These are phyloP conservation scores for Nomada goodeniana DNA, from an alignment of 2,888 invertebrate species.

Conservation along the genomic window DNA sequence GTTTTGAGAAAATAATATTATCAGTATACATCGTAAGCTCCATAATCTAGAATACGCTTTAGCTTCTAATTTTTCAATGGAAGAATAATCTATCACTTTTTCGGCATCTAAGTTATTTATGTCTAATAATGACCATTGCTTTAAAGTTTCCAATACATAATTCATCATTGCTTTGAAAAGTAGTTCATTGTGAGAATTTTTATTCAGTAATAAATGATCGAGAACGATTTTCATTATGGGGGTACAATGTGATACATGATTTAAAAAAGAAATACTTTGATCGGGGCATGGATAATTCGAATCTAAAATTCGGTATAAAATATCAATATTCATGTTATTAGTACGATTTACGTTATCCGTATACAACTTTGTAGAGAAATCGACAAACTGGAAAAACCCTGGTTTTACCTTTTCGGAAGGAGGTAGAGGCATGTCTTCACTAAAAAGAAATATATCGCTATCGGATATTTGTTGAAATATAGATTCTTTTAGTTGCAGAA, in stretches of 20 bases:
- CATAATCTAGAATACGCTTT: conserved; percentile 19
- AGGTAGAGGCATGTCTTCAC: conserved; percentile 28
- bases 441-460: conserved; percentile 34
- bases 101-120: conserved; percentile 19
- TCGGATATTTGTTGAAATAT: conserved; percentile 1
- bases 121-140: conserved; percentile 8
- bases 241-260: conserved; percentile 43
- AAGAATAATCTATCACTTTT: conserved; percentile 4
- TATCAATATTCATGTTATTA: conserved; percentile 18
- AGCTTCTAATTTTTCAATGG: background rate
- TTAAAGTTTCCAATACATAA: conserved; percentile 52
- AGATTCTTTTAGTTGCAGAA: conserved; percentile 61
- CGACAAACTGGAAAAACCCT: conserved; percentile 76
- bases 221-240: conserved; percentile 56
- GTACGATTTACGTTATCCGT: conserved; percentile 53
- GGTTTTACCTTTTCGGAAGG: conserved; percentile 61
- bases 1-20: conserved; percentile 50
- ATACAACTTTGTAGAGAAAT: conserved; percentile 63
- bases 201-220: conserved; percentile 24
- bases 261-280: conserved; percentile 57
- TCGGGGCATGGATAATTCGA: conserved; percentile 48
- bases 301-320: conserved; percentile 51
- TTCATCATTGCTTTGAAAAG: conserved; percentile 47
- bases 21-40: conserved; percentile 44
- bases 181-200: conserved; percentile 23